Evolutionary conservation across 2,113 vertebrate species (phyloP).

Genomic region (Phrynocephalus versicolor): DNA sequence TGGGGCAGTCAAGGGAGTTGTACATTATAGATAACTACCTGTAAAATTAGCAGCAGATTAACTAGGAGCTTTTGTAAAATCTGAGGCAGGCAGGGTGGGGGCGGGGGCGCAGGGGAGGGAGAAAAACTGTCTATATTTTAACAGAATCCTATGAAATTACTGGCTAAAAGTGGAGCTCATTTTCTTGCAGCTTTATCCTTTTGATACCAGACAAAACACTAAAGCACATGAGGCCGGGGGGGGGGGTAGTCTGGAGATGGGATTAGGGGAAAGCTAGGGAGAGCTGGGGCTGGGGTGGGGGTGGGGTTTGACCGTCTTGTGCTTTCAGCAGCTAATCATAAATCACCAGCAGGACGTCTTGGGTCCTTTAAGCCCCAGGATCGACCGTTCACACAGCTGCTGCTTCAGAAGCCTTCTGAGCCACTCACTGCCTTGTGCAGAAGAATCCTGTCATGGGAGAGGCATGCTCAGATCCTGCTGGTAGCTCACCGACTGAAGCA

Average conservation of each 20-base stretch:
- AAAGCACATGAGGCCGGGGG: conserved; percentile 38
- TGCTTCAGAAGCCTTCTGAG: neutral
- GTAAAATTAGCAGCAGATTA: conserved; percentile 75
- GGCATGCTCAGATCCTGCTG: neutral
- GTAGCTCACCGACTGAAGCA: conserved; percentile 1
- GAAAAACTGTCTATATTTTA: conserved; percentile 72
- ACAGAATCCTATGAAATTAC: conserved; percentile 61
- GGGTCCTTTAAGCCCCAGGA: neutral
- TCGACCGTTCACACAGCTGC: conserved; percentile 25
- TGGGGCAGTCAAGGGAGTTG: conserved; percentile 46
- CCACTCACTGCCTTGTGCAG: conserved; percentile 1
- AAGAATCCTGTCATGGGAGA: neutral
- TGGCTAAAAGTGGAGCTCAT: conserved; percentile 55
- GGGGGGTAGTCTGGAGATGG: conserved; percentile 27
- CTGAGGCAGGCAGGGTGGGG: conserved; percentile 54
- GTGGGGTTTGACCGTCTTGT: fast-evolving
- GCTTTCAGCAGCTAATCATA: conserved; percentile 21
- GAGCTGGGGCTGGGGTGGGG: neutral
- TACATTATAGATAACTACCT: conserved; percentile 70
- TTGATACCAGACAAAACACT: conserved; percentile 63
- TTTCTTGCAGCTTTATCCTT: conserved; percentile 45
- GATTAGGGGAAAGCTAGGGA: conserved; percentile 30
- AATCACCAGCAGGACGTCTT: neutral
- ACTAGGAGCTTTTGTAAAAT: conserved; percentile 78
- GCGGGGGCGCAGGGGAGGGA: conserved; percentile 21